Evolutionary conservation across 2,797 vertebrate genomes (phyloP).

Genomic region (Caiman crocodilus): DNA sequence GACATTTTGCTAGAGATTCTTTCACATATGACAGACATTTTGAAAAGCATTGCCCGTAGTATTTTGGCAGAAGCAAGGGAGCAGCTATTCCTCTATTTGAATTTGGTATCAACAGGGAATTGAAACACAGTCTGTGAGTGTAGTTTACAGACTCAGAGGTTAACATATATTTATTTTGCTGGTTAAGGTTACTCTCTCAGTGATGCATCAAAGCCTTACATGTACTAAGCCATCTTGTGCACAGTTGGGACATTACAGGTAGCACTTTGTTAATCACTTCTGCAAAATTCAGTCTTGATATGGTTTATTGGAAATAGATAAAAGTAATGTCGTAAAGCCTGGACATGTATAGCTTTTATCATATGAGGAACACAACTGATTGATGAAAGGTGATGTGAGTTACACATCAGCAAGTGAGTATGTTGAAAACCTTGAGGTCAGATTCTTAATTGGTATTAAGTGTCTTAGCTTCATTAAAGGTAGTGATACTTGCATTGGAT

Average conservation of each 20-base stretch:
- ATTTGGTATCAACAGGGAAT: conserved; percentile 49
- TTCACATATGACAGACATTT: background rate
- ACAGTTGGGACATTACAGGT: conserved; percentile 12
- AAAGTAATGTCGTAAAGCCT: conserved; percentile 68
- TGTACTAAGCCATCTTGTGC: conserved; percentile 27
- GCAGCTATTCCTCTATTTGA: conserved; percentile 40
- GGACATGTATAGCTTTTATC: conserved; percentile 56
- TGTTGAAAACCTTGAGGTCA: background rate
- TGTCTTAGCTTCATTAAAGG: conserved; percentile 61
- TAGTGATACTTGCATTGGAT: conserved; percentile 41
- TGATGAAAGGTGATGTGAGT: background rate
- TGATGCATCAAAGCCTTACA: conserved; percentile 17
- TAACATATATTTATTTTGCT: conserved; percentile 53
- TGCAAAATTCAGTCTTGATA: conserved; percentile 54
- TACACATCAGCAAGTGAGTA: fast-evolving
- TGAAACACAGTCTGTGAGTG: conserved; percentile 10
- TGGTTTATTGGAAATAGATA: conserved; percentile 53
- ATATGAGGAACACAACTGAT: fast-evolving
- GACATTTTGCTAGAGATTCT: background rate
- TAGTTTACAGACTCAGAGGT: conserved; percentile 43
- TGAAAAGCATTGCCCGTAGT: conserved; percentile 10
- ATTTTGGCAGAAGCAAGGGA: conserved; percentile 1
- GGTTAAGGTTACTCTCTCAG: background rate
- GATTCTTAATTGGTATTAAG: background rate
- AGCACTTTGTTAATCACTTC: conserved; percentile 77